A percentile compares a stretch with the other conserved stretches of the same genome.
Conservation (phyloP, 2,888 invertebrate genomes). For the Acholoe squamosa region DNA sequence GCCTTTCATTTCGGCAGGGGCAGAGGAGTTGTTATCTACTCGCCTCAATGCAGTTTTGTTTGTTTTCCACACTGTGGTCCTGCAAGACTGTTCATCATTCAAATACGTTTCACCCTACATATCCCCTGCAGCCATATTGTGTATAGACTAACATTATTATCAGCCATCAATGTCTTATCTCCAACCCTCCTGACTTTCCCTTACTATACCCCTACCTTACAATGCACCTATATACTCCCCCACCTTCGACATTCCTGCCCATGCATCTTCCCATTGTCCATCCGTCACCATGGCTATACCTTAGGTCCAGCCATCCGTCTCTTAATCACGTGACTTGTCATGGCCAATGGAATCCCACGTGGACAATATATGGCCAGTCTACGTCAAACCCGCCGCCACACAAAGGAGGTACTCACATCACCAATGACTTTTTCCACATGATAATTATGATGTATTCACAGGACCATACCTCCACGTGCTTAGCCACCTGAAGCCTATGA, state of each 20-base stretch:
- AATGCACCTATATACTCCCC: neutral
- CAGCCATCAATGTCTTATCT: neutral
- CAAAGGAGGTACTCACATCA: neutral
- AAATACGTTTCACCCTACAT: neutral
- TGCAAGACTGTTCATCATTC: neutral
- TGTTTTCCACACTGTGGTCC: neutral
- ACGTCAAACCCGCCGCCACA: neutral
- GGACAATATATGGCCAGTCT: conserved; percentile 11
- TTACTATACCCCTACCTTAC: neutral
- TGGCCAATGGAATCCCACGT: conserved; percentile 51
- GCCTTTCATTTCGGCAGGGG: neutral
- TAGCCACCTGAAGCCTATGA: neutral
- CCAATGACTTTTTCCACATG: conserved; percentile 11
- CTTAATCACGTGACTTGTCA: conserved; percentile 49
- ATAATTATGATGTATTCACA: conserved; percentile 29
- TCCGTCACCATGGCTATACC: conserved; percentile 38
- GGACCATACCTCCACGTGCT: neutral
- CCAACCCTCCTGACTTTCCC: neutral
- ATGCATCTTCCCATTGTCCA: conserved; percentile 37
- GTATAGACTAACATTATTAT: neutral
- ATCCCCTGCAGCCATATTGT: neutral
- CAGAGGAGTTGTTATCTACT: conserved; percentile 45
- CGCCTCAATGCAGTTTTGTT: conserved; percentile 37
- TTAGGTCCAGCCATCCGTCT: conserved; percentile 28
- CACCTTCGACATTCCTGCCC: neutral